Evolutionary conservation across 2,888 invertebrate genomes (phyloP).

Genomic region (Aleiodes alternator): DNA sequence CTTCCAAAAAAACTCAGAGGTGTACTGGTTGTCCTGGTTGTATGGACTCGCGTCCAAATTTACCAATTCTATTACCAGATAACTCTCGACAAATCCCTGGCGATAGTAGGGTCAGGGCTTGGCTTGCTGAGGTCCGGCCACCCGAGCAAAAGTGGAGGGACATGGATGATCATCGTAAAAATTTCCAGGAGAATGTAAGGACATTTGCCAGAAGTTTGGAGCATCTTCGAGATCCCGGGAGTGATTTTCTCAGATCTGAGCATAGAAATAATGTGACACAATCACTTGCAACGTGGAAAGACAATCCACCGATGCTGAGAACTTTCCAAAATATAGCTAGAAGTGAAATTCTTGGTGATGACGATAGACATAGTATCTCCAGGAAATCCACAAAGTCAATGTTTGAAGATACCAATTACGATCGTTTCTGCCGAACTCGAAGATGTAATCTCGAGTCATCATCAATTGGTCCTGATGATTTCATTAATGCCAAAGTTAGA

Average conservation of each 20-base stretch:
- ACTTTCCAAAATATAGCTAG: slow-evolving; percentile 65
- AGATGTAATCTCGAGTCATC: slow-evolving; percentile 39
- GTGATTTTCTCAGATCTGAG: slow-evolving; percentile 56
- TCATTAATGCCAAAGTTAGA: slow-evolving; percentile 67
- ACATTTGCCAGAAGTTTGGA: slow-evolving; percentile 61
- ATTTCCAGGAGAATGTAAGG: slow-evolving; percentile 59
- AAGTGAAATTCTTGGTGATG: slow-evolving; percentile 69
- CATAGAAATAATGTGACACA: slow-evolving; percentile 41
- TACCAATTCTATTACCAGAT: slow-evolving; percentile 58
- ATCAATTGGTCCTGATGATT: slow-evolving; percentile 51
- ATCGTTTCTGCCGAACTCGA: slow-evolving; percentile 52
- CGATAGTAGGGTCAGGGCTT: slow-evolving; percentile 72
- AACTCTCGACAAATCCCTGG: slow-evolving; percentile 62
- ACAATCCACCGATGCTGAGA: slow-evolving; percentile 63
- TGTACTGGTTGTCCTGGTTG: slow-evolving; percentile 85
- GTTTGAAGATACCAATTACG: slow-evolving; percentile 65
- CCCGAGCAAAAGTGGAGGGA: slow-evolving; percentile 67
- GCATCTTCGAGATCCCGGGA: slow-evolving; percentile 61
- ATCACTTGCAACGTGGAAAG: slow-evolving; percentile 61
- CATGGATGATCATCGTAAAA: slow-evolving; percentile 55
- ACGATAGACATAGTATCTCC: slow-evolving; percentile 66
- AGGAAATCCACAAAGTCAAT: slow-evolving; percentile 69
- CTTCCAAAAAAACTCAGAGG: slow-evolving; percentile 76
- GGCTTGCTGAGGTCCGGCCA: slow-evolving; percentile 71
- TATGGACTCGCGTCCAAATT: slow-evolving; percentile 65